These are phyloP conservation scores for Corapipo altera DNA, from an alignment of 2,113 vertebrate species.

Conservation along the genomic window DNA sequence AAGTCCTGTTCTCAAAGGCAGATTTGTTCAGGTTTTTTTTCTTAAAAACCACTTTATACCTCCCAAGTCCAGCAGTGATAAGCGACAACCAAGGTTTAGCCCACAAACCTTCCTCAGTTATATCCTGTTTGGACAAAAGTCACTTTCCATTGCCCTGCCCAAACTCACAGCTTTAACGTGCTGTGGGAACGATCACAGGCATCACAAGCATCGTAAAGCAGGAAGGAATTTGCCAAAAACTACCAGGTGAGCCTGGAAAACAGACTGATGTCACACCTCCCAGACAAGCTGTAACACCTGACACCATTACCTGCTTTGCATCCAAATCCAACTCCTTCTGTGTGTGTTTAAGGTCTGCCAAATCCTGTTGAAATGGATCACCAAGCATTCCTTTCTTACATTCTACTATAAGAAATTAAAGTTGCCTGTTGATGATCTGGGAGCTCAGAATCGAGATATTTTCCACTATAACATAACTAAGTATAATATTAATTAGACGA, in stretches of 20 bases:
- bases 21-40: rapidly evolving
- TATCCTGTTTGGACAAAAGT: background rate
- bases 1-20: background rate
- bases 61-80: background rate
- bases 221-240: background rate
- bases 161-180: background rate
- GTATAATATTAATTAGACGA: background rate
- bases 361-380: background rate
- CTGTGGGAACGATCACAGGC: background rate
- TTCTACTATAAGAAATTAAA: background rate
- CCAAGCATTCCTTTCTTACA: background rate
- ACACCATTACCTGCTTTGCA: background rate
- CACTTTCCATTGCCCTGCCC: background rate
- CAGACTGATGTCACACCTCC: background rate
- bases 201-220: background rate
- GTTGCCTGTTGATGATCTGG: background rate
- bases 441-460: background rate
- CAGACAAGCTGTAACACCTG: background rate
- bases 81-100: background rate
- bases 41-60: background rate
- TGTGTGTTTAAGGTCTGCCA: background rate
- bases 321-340: background rate
- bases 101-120: background rate
- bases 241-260: background rate
- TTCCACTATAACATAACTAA: background rate